Conservation (phyloP, 2,113 vertebrate species). For the Trochalopteron elliotii region DNA sequence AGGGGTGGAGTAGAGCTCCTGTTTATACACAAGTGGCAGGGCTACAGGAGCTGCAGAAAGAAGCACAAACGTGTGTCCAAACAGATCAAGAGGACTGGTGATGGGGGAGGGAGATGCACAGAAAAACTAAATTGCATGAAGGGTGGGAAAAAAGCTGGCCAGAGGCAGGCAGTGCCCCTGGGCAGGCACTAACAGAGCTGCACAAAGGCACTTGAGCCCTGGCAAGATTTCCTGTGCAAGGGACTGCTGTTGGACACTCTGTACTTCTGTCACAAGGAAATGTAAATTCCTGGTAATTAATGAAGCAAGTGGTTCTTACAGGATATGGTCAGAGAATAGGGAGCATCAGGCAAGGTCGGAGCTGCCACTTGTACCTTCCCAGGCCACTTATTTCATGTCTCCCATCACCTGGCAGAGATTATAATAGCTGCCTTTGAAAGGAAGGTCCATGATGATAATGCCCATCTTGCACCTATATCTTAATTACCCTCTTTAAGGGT, state of each 20-base stretch:
- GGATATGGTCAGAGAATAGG: neutral
- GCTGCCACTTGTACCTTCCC: neutral
- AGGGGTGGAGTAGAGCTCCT: neutral
- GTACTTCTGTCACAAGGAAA: neutral
- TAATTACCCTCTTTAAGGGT: neutral
- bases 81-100: neutral
- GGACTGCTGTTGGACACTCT: neutral
- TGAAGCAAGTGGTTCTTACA: neutral
- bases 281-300: neutral
- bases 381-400: neutral
- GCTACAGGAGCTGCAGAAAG: neutral
- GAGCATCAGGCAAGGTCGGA: neutral
- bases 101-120: neutral
- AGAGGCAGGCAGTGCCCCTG: neutral
- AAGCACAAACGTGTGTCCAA: neutral
- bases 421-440: neutral
- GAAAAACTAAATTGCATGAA: neutral
- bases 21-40: accelerated
- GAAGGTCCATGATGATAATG: neutral
- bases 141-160: neutral
- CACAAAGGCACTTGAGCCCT: neutral
- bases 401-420: neutral
- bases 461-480: neutral
- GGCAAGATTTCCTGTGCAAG: neutral
- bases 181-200: neutral